Evolutionary conservation across 2,113 vertebrate genomes (phyloP).

Genomic region (Electrona antarctica): DNA sequence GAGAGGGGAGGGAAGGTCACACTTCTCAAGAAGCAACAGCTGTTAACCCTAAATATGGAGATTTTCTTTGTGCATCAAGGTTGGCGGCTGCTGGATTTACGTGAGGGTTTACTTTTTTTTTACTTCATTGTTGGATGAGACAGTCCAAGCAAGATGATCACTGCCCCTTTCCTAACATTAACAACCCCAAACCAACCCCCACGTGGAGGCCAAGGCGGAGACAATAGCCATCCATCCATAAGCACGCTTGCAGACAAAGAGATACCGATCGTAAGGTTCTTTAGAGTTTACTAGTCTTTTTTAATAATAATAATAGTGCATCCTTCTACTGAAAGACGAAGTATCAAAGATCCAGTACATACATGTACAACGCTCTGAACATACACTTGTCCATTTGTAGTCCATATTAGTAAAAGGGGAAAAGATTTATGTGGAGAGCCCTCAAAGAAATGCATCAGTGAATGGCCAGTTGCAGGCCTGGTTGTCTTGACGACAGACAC

Average conservation of each 20-base stretch:
- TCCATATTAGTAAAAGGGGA: not conserved
- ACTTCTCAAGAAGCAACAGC: conserved; percentile 71
- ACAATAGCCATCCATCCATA: conserved; percentile 47
- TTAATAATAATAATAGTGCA: not conserved
- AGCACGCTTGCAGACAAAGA: conserved; percentile 39
- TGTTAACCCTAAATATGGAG: conserved; percentile 73
- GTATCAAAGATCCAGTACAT: not conserved
- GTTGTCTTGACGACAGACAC: conserved; percentile 64
- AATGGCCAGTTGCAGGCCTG: conserved; percentile 33
- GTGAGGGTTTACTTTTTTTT: conserved; percentile 14
- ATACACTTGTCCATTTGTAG: not conserved
- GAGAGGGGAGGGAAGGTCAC: conserved; percentile 43
- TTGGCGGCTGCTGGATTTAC: conserved; percentile 35
- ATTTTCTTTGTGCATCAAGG: conserved; percentile 67
- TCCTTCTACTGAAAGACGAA: not conserved
- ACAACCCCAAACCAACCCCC: conserved; percentile 16
- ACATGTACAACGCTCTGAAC: not conserved
- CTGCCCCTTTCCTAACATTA: conserved; percentile 24
- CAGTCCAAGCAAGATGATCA: conserved; percentile 32
- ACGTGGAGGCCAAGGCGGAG: conserved; percentile 2
- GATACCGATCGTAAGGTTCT: conserved; percentile 2
- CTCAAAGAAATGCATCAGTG: conserved; percentile 36
- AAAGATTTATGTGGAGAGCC: conserved; percentile 7
- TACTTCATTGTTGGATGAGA: conserved; percentile 47
- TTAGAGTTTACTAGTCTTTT: conserved; percentile 4